Evolutionary conservation across 2,888 invertebrate genomes (phyloP).

Genomic region (Zaprionus obscuricornis): DNA sequence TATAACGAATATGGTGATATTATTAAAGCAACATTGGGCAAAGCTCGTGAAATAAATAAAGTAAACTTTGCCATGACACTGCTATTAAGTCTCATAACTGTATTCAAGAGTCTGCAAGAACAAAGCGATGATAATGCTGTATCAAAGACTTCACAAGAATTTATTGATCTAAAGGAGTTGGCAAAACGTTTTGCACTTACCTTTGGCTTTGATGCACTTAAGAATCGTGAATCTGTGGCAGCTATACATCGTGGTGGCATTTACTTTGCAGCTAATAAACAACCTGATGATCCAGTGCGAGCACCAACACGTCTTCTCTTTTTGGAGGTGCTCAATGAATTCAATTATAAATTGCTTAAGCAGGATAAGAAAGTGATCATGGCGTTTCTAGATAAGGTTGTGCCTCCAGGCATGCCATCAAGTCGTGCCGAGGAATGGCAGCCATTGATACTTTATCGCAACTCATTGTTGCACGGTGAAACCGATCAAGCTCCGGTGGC

Average conservation of each 20-base stretch:
- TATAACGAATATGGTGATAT: conserved; percentile 99
- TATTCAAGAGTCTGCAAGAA: conserved; percentile 90
- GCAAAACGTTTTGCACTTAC: conserved; percentile 98
- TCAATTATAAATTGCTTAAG: conserved; percentile 96
- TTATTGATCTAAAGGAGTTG: conserved; percentile 96
- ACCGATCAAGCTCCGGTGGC: conserved; percentile 87
- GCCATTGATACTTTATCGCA: conserved; percentile 93
- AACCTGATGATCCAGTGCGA: conserved; percentile 88
- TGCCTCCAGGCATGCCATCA: conserved; percentile 91
- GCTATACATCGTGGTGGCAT: conserved; percentile 97
- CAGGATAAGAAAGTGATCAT: conserved; percentile 97
- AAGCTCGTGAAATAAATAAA: conserved; percentile 98
- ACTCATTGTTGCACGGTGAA: conserved; percentile 94
- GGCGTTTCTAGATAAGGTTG: conserved; percentile 93
- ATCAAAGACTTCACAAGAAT: conserved; percentile 90
- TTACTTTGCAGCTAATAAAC: conserved; percentile 89
- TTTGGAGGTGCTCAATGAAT: conserved; percentile 97
- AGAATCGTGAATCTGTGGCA: conserved; percentile 98
- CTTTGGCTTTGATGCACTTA: conserved; percentile 97
- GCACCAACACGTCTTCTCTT: conserved; percentile 95
- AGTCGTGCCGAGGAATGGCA: conserved; percentile 97
- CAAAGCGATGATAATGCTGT: conserved; percentile 84
- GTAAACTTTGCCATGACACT: conserved; percentile 97
- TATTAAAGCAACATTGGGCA: conserved; percentile 97
- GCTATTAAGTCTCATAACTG: conserved; percentile 94